Evolutionary conservation across 2,888 invertebrate species (phyloP), one percentile per base, ranked within the genome.

Genomic region (Drosophila austrosaltans): DNA sequence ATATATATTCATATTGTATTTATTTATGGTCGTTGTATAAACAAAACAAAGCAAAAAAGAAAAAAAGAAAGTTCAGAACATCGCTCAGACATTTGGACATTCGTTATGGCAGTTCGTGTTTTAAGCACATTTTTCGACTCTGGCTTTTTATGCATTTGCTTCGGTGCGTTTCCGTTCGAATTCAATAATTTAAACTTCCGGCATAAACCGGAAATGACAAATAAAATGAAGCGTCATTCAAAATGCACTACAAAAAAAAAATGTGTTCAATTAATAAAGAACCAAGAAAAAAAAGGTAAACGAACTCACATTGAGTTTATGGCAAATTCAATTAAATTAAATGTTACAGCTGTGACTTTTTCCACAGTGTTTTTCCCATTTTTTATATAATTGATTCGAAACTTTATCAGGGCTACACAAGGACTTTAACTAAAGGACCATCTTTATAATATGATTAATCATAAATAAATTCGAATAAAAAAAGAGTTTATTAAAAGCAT

Each of bases 131-230:
- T 77, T 82, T 77, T 76, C 68, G 72, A 72, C 63, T 66, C 20
- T 42, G 44, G 61, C 25, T 75, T 77, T 70, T 72, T 82, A 65
- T 71, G 69, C 56, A 67, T 68, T 75, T 78, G 76, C 85, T 74
- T 66, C 72, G 66, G 61, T 81, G 81, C 81, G 77, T 75, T 81
- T 85, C 87, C 85, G 82, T 66, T 85, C 73, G 79, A 75, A 75
- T 87, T 83, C 79, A 87, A 87, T 85, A 85, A 85, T 85, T 85
- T 87, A 77, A 87, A 76, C 87, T 78, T 85, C 85, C 85, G 87
- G 78, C 78, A 75, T 75, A 76, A 84, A 72, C 76, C 82, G 85
- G 85, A 85, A 85, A 87, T 85, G 83, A 77, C 87, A 85, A 83
- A 85, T 87, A 85, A 87, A 84, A 84, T 71, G 71, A 76, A 73